These are phyloP conservation scores for Leuciscus idus DNA, from an alignment of 2,113 vertebrate genomes.

Conservation along the genomic window DNA sequence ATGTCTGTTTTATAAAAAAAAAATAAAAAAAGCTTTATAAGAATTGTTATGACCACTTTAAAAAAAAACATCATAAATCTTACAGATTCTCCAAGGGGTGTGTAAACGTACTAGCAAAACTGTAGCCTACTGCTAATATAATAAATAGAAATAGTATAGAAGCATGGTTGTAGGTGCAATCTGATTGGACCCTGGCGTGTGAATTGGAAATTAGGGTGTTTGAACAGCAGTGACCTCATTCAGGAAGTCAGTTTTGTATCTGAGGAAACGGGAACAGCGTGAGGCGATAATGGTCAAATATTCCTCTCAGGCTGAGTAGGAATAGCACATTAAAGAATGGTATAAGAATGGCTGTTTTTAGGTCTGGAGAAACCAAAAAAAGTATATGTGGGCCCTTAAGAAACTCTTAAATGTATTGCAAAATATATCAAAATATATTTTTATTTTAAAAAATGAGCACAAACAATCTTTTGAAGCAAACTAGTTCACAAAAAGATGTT, in stretches of 20 bases:
- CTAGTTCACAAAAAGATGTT: no score
- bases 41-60: neutral
- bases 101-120: neutral
- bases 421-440: no score
- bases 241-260: slow-evolving; percentile 71
- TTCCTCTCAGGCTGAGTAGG: slow-evolving; percentile 49
- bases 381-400: neutral
- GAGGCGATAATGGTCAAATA: slow-evolving; percentile 61
- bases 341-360: neutral
- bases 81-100: neutral
- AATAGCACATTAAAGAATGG: neutral
- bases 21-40: neutral
- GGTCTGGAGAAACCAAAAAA: neutral
- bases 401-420: neutral
- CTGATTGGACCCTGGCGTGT: slow-evolving; percentile 49
- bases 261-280: slow-evolving; percentile 66
- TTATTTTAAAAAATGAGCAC: no score
- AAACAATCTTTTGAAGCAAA: no score
- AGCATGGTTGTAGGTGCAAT: slow-evolving; percentile 25
- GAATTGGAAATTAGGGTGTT: slow-evolving; percentile 45
- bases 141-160: slow-evolving; percentile 13
- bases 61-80: neutral
- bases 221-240: slow-evolving; percentile 63
- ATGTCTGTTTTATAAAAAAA: neutral
- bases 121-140: neutral